Base-by-base conservation (phyloP, 2,888 invertebrate species). In the Agriopis aurantiaria region DNA sequence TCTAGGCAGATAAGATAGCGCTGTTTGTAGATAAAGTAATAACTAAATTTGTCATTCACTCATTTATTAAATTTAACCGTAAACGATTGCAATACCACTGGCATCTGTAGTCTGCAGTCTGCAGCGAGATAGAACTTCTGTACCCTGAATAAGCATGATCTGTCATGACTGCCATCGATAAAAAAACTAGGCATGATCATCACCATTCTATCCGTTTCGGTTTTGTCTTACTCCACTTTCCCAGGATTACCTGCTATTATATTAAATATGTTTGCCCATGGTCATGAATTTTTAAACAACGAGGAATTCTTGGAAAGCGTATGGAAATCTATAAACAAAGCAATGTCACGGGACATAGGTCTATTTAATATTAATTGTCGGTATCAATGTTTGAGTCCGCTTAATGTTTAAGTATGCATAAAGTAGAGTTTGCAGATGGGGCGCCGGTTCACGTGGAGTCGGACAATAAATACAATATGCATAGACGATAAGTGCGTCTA, bases 381-480 rank as follows among this genome's bases (percentile, higher is more conserved):
- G 11, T 43, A 65, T 69, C 40, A 71, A 71, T 71, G 67, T 64
- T 71, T 67, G 33, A 67, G 66, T 59, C 12, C 53, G 46, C 33
- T 63, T 55, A 43, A 53, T 49, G 70, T 63, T 70, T 63, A 55
- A 58, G 62, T 63, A 70, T 71, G 63, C 70, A 71, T 71, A 67
- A 71, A 71, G 66, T 64, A 60, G 55, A 67, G 59, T 67, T 53
- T 71, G 55, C 66, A 62, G 66, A 63, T 64, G 59, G 51, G 70
- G 23, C 46, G 12, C 61, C 40, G 61, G 65, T 67, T 64, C 67
- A 45, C 59, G 72, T 63, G 41, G 64, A 59, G 68, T 73, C 59
- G 74, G 71, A 71, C 74, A 71, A 68, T 66, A 23, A 23, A 76
- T 74, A 73, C 68, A 73, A 73, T 71, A 76, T 74, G 71, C 74